phyloP scores from a whole-genome alignment of 2,888 invertebrate genomes.

The Drosophila stalkeri region DNA sequence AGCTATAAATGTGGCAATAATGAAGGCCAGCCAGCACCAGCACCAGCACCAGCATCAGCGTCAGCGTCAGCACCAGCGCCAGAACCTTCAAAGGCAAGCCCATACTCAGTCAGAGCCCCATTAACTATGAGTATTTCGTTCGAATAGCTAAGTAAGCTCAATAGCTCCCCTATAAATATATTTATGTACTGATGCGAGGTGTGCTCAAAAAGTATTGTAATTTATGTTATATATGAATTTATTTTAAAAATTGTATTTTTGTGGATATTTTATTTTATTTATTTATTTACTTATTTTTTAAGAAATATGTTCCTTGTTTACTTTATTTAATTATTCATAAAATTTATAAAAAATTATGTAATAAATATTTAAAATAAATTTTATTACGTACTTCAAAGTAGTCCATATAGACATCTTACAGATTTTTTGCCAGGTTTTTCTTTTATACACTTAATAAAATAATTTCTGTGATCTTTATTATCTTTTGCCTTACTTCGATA shows the following conservation, averaged over 20 bases:
- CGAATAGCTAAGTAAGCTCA: slow-evolving; percentile 1
- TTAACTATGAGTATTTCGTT: slow-evolving; percentile 3
- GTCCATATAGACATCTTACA: neutral
- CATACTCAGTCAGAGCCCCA: neutral
- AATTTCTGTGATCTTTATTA: too few relatives aligned
- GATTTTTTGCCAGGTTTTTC: too few relatives aligned
- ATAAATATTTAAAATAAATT: too few relatives aligned
- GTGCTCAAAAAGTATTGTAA: neutral
- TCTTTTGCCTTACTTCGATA: too few relatives aligned
- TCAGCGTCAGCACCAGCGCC: neutral
- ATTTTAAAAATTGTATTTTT: neutral
- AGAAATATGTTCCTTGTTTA: too few relatives aligned
- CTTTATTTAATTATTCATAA: too few relatives aligned
- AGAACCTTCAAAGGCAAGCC: slow-evolving; percentile 13
- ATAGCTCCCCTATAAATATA: neutral
- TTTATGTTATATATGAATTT: neutral
- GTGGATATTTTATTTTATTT: too few relatives aligned
- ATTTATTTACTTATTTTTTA: too few relatives aligned
- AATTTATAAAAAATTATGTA: too few relatives aligned
- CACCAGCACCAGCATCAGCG: neutral
- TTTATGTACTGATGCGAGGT: neutral
- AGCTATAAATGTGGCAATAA: slow-evolving; percentile 38
- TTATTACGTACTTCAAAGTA: neutral
- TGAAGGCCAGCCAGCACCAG: slow-evolving; percentile 23
- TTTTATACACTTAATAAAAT: too few relatives aligned